Base-by-base conservation (phyloP, 2,113 vertebrate species). In the Epinephelus fuscoguttatus region DNA sequence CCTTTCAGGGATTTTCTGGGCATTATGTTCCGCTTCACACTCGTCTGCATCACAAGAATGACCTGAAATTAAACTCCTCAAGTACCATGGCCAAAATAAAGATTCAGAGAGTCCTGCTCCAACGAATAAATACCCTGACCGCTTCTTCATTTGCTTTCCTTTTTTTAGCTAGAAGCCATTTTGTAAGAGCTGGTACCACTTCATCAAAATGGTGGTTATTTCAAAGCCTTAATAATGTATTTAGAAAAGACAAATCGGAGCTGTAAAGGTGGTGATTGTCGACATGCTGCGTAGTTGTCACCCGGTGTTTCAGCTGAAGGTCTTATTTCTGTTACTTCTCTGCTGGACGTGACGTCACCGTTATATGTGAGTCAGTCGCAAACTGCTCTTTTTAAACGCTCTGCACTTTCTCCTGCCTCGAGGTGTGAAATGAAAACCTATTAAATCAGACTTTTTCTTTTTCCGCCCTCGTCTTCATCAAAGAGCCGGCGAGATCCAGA, bases 401-500 rank as follows among this genome's bases (percentile, higher is more conserved):
- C 42, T 0, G 21, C 1, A 19, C 60, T 17, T 68, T 37, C 56
- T 70, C 11, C 6, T 11, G 27, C 25, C 21, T 50, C 11, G 3
- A 73, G 49, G 61, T 59, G 70, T 67, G 70, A 81, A 66, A 59
- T 74, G 21, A 33, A 73, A 80, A 74, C 27, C 15, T 6, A 37
- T 50, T 23, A 4, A 47, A 66, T 75, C 60, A 9, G 21, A 11
- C 10, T 27, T 27, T 37, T 18, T n/a, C 13, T 11, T 3, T 0
- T 3, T n/a, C 9, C 9, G 0, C 6, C n/a, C 47, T 53, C 18
- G 6, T 27, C 19, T 37, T 62, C 45, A 70, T 42, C 59, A 10
- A 27, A 30, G 37, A 71, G 15, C 17, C 33, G 1, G 1, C 0
- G 49, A 59, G 6, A 59, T 37, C 19, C 5, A 72, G 69, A 37